A percentile compares a stretch with the other conserved stretches of the same genome.
Conservation (phyloP, 2,797 vertebrate genomes). For the Pelodytes ibericus region DNA sequence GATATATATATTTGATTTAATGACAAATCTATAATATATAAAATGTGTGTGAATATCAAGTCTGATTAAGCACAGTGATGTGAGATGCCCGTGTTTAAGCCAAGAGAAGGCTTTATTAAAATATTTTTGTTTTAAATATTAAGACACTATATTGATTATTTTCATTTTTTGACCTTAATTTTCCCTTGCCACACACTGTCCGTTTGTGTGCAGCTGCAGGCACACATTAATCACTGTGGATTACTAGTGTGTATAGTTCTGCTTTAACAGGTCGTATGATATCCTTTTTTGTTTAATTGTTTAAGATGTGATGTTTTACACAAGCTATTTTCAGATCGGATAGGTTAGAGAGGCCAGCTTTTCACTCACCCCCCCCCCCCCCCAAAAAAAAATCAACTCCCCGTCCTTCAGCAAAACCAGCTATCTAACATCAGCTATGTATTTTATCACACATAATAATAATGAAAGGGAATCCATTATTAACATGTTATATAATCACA, state of each 20-base stretch:
- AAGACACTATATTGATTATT: slow-evolving; percentile 27
- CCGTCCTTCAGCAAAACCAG: background rate
- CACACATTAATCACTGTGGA: slow-evolving; percentile 62
- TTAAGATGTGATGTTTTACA: slow-evolving; percentile 56
- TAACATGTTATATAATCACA: too few relatives aligned
- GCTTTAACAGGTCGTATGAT: slow-evolving; percentile 42
- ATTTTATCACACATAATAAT: too few relatives aligned
- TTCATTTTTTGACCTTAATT: slow-evolving; percentile 57
- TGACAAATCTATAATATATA: background rate
- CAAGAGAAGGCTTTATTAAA: slow-evolving; percentile 18
- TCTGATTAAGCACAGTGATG: background rate
- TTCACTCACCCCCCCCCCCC: too few relatives aligned
- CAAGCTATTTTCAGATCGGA: slow-evolving; percentile 57
- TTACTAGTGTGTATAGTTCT: slow-evolving; percentile 63
- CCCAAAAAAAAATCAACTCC: too few relatives aligned
- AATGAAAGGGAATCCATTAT: too few relatives aligned
- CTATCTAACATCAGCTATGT: too few relatives aligned
- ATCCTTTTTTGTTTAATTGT: slow-evolving; percentile 64
- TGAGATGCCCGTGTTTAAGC: background rate
- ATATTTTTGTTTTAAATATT: slow-evolving; percentile 19
- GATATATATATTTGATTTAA: too few relatives aligned
- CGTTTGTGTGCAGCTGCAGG: slow-evolving; percentile 63
- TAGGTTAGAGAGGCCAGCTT: slow-evolving; percentile 47
- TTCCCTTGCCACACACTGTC: slow-evolving; percentile 60
- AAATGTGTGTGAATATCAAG: background rate